Base-by-base conservation (phyloP, 2,113 vertebrate genomes). In the Catharus bicknelli region DNA sequence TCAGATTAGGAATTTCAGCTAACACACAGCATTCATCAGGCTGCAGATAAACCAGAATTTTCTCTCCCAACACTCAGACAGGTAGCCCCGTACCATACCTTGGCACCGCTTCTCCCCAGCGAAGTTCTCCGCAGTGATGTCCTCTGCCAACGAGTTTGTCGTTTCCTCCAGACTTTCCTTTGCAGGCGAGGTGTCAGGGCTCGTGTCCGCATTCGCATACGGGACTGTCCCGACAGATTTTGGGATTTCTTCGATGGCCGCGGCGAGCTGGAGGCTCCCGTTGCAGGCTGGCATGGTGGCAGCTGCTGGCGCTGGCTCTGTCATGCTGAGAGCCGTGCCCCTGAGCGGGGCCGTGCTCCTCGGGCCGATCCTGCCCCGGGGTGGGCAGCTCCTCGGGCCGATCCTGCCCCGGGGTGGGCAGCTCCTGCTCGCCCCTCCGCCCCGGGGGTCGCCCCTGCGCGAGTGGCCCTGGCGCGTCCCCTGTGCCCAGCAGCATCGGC, bases 271-370 rank as follows among this genome's bases (percentile, higher is more conserved):
- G 23, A 93, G 47, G 32, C 94, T 94, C 20, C 97, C 95, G 17
- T 98, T 98, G 43, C 90, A 96, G 34, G 95, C 93, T 9, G 88
- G 93, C 82, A 94, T 54, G 63, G 77, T 36, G 26, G 95, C 13
- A 4, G 42, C 73, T 5, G 5, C 61, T 9, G 95, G 82, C 29
- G 11, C 54, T 10, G 94, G 86, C 30, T 98, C 98, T 26, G 97
- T 97, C 98, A 98, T 98, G 68, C 84, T 95, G 25, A 3, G 51
- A 54, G 53, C 89, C 26, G 63, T 2, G 54, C 88, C 58, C 30
- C 70, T 36, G 34, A 36, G 34, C 34, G 34, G 34, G 34, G 34
- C 34, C 34, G 34, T 36, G 34, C 77, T 54, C 4, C 42, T 53
- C 50, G 81, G 38, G 38, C 38, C 53, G 45, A 59, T 93, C 21